Base-by-base conservation (phyloP, 2,888 invertebrate species). In the Nasonovia ribisnigri region DNA sequence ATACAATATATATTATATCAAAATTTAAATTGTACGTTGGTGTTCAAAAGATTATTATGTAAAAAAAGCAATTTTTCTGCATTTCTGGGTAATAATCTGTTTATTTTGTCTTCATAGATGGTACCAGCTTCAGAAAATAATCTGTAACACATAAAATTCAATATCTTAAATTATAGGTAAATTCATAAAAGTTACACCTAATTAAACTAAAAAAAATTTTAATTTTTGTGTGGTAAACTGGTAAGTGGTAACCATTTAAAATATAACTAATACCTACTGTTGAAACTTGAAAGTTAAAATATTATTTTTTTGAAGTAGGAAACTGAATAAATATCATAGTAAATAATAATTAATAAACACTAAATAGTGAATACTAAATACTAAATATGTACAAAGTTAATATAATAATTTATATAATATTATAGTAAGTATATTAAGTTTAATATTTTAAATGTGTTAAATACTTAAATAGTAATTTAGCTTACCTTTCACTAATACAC, bases 41-140 rank as follows among this genome's bases (percentile, higher is more conserved):
- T 57, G 6, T 57, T 57, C 24, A 6, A 57, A 57, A 57, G 57
- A 57, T 57, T 57, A 57, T 57, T 57, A 26, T 54, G 24, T 54
- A 54, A 54, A 54, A 54, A 90, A 90, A 77, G 60, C 90, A 90
- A 77, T 60, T 77, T 67, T 90, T 90, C 90, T 60, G 90, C 90
- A 77, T 90, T 90, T 77, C 77, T 77, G 67, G 24, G 90, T 90
- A 77, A 48, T 29, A 90, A 77, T 77, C 90, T 90, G 90, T 90
- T 90, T 90, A 67, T 90, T 26, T 67, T 90, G 60, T 90, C 77
- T 77, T 90, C 77, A 90, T 67, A 67, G 29, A 90, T 90, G 60
- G 48, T n/a, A 77, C 90, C 90, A 77, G 90, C 90, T 57, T 57
- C 57, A 57, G 57, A 57, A 57, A 57, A 57, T 57, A 57, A 57